Base-by-base conservation (phyloP, 2,888 invertebrate species). In the Euclidia mi region DNA sequence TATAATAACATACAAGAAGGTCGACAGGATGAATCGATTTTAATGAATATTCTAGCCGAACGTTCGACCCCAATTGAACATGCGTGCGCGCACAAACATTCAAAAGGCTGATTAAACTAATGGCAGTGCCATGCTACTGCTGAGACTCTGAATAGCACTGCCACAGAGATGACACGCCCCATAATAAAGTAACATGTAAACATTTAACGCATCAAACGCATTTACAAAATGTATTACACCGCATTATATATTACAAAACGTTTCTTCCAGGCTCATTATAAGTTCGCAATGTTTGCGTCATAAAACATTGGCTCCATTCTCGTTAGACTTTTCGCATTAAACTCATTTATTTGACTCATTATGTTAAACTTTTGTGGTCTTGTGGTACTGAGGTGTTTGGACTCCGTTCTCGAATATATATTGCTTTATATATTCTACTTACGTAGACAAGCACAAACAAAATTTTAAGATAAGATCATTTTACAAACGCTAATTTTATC, bases 21-120 rank as follows among this genome's bases (percentile, higher is more conserved):
- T 48, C 58, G 59, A 71, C 71, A 79, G 79, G 74, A 79, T 76
- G 74, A 68, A 66, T 64, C 47, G 59, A 56, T 76, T 70, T 69
- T 29, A 71, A 67, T 66, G 58, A 72, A 68, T 68, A 74, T 78
- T 77, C 64, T 63, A 59, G 45, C 47, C 53, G 18, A 62, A 63
- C 56, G 60, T 72, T 77, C 74, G 79, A 79, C 75, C 76, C 71
- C 68, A 68, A 78, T 81, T 32, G 64, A 56, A 44, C 38, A 69
- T 73, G 70, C 71, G 65, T 67, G 69, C 56, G 70, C 62, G 43
- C 74, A 71, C 66, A 71, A 81, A 72, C 65, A 63, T 63, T 78
- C 57, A 71, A 70, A 74, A 68, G 61, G 56, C 51, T 71, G 55
- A 61, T 65, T 69, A 50, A 62, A 65, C 51, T 75, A 75, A 75